Evolutionary conservation across 2,797 vertebrate species (phyloP), one percentile per base, ranked within the genome.

Genomic region (Poecilia wingei): DNA sequence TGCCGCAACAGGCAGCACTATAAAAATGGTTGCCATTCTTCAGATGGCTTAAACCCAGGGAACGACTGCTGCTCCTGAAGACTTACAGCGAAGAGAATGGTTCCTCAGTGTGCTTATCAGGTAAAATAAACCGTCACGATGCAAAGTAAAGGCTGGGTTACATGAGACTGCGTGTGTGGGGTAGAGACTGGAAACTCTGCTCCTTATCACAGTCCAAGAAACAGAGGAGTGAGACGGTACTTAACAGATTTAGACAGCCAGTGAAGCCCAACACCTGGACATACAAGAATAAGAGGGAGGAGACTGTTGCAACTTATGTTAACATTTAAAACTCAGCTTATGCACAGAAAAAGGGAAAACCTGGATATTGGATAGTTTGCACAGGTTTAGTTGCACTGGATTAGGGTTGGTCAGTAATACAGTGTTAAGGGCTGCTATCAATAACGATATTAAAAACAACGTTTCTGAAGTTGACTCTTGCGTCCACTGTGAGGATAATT

Each of bases 231-330:
- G 88, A 92, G 92, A 88, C 91, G 90, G 91, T 87, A 93, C 92
- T 94, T 93, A 95, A 94, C 93, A 94, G 93, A 96, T 96, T 94
- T 91, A 94, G 94, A 95, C 90, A 88, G 83, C 84, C 91, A 95
- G 94, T 93, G 92, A 95, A 95, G 96, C 94, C 93, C 85, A 91
- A 92, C 93, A 95, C 94, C 94, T 95, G 93, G 94, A 91, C 79
- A 78, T 76, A 85, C 80, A 75, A 81, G 74, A 79, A 89, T 46
- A 82, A 79, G 85, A 55, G 72, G 79, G 84, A 86, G 80, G 82
- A 76, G 71, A 89, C n/a, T 28, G 86, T 76, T 36, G 25, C 41
- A 72, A 86, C 88, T 93, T 86, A 75, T 79, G 87, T 93, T 92
- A 86, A 84, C 64, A 72, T 55, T 55, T 46, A 85, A 88, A 78